A percentile compares a stretch with the other conserved stretches of the same genome.
Conservation (phyloP, 2,888 invertebrate species). For the Drosophila niveifrons region DNA sequence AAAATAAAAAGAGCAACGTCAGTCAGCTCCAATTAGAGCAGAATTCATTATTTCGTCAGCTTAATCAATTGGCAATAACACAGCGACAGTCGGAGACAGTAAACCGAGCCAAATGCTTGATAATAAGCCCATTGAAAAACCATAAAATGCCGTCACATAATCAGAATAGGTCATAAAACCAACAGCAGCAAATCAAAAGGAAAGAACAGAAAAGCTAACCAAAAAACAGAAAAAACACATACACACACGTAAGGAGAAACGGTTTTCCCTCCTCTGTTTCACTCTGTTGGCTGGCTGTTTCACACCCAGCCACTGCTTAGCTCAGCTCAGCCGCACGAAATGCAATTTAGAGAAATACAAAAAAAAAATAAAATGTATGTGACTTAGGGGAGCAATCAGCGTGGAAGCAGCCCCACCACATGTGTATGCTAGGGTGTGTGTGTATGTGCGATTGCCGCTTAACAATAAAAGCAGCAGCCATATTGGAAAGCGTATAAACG, state of each 20-base stretch:
- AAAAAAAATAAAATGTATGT: slow-evolving; percentile 64
- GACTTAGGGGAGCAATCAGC: slow-evolving; percentile 79
- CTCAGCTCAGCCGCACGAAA: slow-evolving; percentile 38
- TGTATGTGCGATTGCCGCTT: slow-evolving; percentile 29
- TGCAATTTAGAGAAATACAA: slow-evolving; percentile 69
- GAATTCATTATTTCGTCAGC: slow-evolving; percentile 47
- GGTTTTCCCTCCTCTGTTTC: background rate
- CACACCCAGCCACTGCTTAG: background rate
- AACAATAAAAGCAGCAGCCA: slow-evolving; percentile 58
- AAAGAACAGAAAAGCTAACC: background rate
- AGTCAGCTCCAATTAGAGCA: slow-evolving; percentile 46
- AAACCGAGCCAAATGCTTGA: slow-evolving; percentile 40
- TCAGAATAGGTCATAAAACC: slow-evolving; percentile 59
- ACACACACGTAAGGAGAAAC: background rate
- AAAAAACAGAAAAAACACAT: background rate
- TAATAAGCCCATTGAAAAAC: slow-evolving; percentile 66
- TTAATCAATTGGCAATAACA: slow-evolving; percentile 56
- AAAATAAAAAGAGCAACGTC: slow-evolving; percentile 15
- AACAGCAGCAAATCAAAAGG: slow-evolving; percentile 44
- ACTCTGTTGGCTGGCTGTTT: background rate
- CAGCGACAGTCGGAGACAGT: slow-evolving; percentile 8
- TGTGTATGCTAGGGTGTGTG: slow-evolving; percentile 6
- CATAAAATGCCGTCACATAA: slow-evolving; percentile 66
- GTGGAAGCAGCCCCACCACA: slow-evolving; percentile 24
- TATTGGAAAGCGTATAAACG: slow-evolving; percentile 59